Base-by-base conservation (phyloP, 1,140 invertebrate genomes). In the Drosophila neocordata region DNA sequence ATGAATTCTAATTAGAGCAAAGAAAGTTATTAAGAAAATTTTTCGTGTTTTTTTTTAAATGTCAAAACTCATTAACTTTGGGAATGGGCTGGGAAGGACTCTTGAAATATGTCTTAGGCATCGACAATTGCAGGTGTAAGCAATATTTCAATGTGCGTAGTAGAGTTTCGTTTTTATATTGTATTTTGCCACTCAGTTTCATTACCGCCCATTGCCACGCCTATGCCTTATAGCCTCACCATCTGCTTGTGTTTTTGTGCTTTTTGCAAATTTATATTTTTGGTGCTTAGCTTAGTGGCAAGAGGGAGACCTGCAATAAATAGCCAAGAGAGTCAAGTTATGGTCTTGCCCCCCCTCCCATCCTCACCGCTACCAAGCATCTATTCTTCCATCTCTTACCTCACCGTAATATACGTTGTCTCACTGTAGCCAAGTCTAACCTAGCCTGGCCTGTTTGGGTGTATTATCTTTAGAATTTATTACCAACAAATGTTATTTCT, bases 391-490 rank as follows among this genome's bases (percentile, higher is more conserved):
- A 1, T 4, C 22, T 24, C 22, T 24, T 24, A 24, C 27, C n/a
- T 1, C 4, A 4, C 27, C 27, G 4, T 31, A 31, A 31, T 7
- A 31, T 6, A 6, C 5, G 27, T 31, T 31, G 8, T 8, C 41
- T 8, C 41, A 72, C 62, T 27, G 52, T 61, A 59, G 44, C 56
- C 68, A 44, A 62, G 77, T 66, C 69, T 51, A 48, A 48, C 48
- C 51, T 51, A 27, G 38, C 55, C 51, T 65, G 41, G 57, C 44
- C 44, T 70, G 73, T 65, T 82, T 87, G 82, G 82, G 82, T 85
- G 82, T 85, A 85, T 85, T 85, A 85, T 85, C 82, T 85, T 87
- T 85, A 81, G 82, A 85, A 85, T 85, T 85, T 85, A 85, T 85
- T 85, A 87, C 82, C 82, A 72, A 87, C 82, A 85, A 85, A 85